These are phyloP conservation scores for Thinocorus orbignyianus DNA, from an alignment of 2,113 vertebrate species.

Conservation along the genomic window DNA sequence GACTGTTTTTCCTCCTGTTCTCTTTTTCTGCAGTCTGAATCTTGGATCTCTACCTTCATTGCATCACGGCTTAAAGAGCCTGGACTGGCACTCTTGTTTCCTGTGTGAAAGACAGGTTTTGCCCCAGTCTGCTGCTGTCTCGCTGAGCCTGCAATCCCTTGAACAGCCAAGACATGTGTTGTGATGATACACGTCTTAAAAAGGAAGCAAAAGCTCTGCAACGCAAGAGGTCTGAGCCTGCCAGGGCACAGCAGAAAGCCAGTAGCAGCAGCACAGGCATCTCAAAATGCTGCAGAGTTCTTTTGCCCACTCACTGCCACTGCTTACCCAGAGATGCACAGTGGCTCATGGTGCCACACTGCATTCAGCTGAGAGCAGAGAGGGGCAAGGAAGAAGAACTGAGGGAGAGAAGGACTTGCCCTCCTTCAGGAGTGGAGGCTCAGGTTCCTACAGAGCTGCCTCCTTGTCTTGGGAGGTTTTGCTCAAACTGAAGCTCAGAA, in stretches of 20 bases:
- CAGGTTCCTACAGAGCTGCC: neutral
- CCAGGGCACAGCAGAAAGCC: neutral
- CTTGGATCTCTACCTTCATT: neutral
- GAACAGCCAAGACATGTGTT: neutral
- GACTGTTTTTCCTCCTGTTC: neutral
- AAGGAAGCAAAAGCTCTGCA: neutral
- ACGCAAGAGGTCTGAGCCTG: neutral
- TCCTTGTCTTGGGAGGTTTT: neutral
- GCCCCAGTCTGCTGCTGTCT: neutral
- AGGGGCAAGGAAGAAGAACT: neutral
- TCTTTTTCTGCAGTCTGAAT: neutral
- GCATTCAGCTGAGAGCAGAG: neutral
- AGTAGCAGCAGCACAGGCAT: neutral
- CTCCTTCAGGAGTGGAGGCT: neutral
- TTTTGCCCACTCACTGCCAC: neutral
- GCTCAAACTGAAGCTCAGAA: neutral
- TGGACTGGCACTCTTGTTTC: neutral
- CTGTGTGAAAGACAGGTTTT: neutral
- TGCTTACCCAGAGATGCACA: rapidly evolving
- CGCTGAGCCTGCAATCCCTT: neutral
- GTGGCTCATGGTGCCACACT: rapidly evolving
- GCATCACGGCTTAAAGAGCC: neutral
- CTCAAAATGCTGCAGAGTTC: neutral
- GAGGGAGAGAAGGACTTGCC: neutral
- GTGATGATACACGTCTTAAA: neutral